Base-by-base conservation (phyloP, 2,888 invertebrate species). In the Ophion costatus region DNA sequence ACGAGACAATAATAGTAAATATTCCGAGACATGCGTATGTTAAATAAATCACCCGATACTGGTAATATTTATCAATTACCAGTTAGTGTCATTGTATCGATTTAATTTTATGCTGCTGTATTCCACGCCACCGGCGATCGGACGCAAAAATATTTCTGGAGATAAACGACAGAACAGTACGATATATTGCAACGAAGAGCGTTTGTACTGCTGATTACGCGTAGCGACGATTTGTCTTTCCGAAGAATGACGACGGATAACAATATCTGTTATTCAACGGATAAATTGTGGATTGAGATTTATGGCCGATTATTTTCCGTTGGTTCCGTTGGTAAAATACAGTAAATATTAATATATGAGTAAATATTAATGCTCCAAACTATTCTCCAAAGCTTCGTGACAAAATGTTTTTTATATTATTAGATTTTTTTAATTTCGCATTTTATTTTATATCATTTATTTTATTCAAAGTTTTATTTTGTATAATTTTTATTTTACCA, bases 31-130 rank as follows among this genome's bases (percentile, higher is more conserved):
- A 61, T 42, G 73, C 6, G 24, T 42, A 42, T 73, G 73, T 51
- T 59, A 64, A 75, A 63, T 75, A 45, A 75, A 75, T 75, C 63
- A 76, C 59, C 73, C 14, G 57, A 57, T 22, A 73, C 59, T 29
- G 59, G 73, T 73, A 59, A 73, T 59, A 73, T 4, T 61, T 59
- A 73, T 73, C 42, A 59, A 73, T 73, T 38, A 59, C 14, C 73
- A 42, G 57, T 73, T 38, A 20, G 33, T 42, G 73, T 42, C 59
- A 38, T 73, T 73, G 73, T 73, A 38, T 59, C 59, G 38, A 57
- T 59, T 42, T 61, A 73, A 73, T 73, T 59, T 17, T 42, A 71
- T 57, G 57, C 73, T 11, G 61, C 42, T 38, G 33, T 59, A 59
- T 42, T 38, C 73, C 59, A 42, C 38, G 3, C 10, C 38, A 22